Evolutionary conservation across 2,113 vertebrate genomes (phyloP).

Genomic region (Hippocampus abdominalis): DNA sequence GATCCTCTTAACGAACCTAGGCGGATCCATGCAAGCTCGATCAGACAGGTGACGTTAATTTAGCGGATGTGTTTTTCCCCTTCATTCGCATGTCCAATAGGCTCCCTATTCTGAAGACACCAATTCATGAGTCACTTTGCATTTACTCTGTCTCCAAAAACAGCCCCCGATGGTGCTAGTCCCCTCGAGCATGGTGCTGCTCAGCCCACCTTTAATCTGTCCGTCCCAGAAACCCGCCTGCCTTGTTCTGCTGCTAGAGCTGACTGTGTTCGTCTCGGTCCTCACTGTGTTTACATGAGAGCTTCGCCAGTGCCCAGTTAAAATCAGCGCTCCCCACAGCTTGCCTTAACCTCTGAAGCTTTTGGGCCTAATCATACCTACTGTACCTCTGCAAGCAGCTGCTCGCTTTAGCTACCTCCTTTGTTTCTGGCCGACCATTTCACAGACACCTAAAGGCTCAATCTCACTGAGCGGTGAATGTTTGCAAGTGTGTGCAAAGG

Average conservation of each 20-base stretch:
- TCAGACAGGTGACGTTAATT: constrained; percentile 41
- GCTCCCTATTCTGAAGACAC: constrained; percentile 32
- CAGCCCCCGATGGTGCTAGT: constrained; percentile 62
- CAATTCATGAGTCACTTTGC: constrained; percentile 7
- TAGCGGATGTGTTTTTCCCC: constrained; percentile 19
- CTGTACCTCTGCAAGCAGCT: constrained; percentile 47
- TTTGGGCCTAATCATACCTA: constrained; percentile 11
- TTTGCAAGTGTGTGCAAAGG: too few species aligned
- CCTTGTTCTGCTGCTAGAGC: constrained; percentile 14
- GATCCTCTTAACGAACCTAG: constrained; percentile 39
- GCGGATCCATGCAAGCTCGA: constrained; percentile 55
- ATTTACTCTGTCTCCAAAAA: constrained; percentile 56
- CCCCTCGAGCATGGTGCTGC: constrained; percentile 47
- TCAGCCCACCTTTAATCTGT: constrained; percentile 29
- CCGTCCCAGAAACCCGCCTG: constrained; percentile 35
- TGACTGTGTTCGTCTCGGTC: constrained; percentile 6
- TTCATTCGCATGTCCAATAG: neutral
- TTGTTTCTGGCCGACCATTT: constrained; percentile 31
- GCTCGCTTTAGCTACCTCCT: constrained; percentile 55
- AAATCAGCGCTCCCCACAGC: constrained; percentile 40
- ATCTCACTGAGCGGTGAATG: too few species aligned
- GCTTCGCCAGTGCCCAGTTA: constrained; percentile 30
- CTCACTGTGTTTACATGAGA: constrained; percentile 45
- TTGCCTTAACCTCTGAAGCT: constrained; percentile 41
- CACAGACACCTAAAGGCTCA: constrained; percentile 11